These are phyloP conservation scores for Lepidonotus clava DNA, from an alignment of 2,888 invertebrate genomes.

Conservation along the genomic window DNA sequence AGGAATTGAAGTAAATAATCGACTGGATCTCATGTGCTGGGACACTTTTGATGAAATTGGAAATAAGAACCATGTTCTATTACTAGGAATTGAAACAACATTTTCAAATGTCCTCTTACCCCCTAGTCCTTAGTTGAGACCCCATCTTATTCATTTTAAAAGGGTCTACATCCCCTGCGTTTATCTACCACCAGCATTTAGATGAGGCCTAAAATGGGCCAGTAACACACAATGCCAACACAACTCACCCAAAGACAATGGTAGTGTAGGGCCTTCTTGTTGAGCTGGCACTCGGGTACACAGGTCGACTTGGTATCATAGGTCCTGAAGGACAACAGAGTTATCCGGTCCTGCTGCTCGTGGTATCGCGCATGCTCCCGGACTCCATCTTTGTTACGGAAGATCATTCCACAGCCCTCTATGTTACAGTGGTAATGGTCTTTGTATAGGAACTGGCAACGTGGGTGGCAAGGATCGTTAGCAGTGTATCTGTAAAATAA, in stretches of 20 bases:
- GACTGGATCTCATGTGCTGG: no score
- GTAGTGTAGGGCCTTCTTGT: conserved; percentile 89
- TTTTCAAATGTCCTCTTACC: no score
- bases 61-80: no score
- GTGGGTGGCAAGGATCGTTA: conserved; percentile 81
- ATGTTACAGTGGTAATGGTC: conserved; percentile 94
- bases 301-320: conserved; percentile 84
- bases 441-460: conserved; percentile 85
- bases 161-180: no score
- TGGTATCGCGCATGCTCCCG: conserved; percentile 92
- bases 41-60: no score
- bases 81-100: no score
- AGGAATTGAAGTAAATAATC: no score
- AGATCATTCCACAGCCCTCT: conserved; percentile 81
- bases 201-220: no score
- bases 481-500: conserved; percentile 82
- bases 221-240: no score
- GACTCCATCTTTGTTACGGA: conserved; percentile 85
- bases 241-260: conserved; percentile 92
- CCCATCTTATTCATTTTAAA: no score
- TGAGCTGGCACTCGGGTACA: conserved; percentile 71
- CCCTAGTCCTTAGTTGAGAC: no score
- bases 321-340: conserved; percentile 87
- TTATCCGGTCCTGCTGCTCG: conserved; percentile 92
- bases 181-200: no score